Conservation (phyloP, 2,888 invertebrate species). For the Drosophila pseudotalamancana region DNA sequence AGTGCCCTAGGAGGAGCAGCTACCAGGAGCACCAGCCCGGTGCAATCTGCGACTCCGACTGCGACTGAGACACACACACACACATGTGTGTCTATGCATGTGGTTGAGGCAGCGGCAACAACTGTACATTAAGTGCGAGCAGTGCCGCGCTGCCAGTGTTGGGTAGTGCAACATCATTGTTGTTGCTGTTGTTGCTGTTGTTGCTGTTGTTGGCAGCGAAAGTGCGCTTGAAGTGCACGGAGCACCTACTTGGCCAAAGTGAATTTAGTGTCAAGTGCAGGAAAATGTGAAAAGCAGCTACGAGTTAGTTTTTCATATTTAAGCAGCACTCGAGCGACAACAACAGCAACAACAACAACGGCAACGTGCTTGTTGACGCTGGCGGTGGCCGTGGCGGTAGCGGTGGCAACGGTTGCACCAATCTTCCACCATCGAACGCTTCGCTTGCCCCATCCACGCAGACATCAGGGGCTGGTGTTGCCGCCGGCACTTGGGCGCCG, state of each 20-base stretch:
- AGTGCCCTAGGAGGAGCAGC: constrained; percentile 13
- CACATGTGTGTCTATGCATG: background rate
- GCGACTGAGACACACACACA: background rate
- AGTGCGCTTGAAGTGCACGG: constrained; percentile 71
- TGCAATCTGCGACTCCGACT: background rate
- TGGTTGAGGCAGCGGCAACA: background rate
- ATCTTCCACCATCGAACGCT: constrained; percentile 18
- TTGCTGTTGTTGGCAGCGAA: constrained; percentile 58
- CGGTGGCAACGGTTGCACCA: constrained; percentile 5
- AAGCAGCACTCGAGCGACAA: constrained; percentile 68
- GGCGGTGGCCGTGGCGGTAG: no score
- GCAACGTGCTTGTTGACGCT: constrained; percentile 2
- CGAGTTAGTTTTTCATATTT: constrained; percentile 80
- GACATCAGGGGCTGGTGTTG: constrained; percentile 16
- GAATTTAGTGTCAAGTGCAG: constrained; percentile 80
- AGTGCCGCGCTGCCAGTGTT: constrained; percentile 17
- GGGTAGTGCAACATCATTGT: constrained; percentile 14
- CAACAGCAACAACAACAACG: constrained; percentile 39
- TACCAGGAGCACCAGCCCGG: background rate
- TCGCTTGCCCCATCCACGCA: constrained; percentile 11
- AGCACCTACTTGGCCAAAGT: constrained; percentile 79
- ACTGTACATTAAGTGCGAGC: constrained; percentile 30
- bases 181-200: constrained; percentile 18
- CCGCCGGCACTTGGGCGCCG: constrained; percentile 25
- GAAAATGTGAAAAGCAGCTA: constrained; percentile 75